Base-by-base conservation (phyloP, 1,140 invertebrate species). In the Dufourea novaeangliae region DNA sequence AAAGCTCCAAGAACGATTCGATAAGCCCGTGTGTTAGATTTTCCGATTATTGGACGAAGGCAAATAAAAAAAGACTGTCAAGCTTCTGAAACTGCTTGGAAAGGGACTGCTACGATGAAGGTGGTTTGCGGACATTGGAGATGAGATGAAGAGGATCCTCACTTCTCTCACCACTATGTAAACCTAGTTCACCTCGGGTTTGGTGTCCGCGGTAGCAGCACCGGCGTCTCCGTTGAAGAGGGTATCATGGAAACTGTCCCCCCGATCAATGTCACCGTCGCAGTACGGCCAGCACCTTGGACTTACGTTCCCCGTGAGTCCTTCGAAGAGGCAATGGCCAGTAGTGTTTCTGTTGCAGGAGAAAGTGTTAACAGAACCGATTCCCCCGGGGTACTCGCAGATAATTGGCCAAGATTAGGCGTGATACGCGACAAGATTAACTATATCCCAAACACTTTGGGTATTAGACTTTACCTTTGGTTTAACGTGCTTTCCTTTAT, bases 201-300 rank as follows among this genome's bases (percentile, higher is more conserved):
- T 44, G 39, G 61, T 77, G 62, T 69, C 52, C 79, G 27, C 39
- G 17, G 44, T 6, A 73, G 59, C 61, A 39, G n/a, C 56, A 20
- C 39, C 27, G 37, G 17, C 44, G 14, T 52, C 80, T 77, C 61
- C 22, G 27, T 81, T 70, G 79, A 50, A 69, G 59, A 62, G 56
- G 68, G 64, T 83, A 77, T 83, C 76, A 74, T 75, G 63, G 50
- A 69, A 41, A 14, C 41, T 56, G 61, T 29, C 59, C 56, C 56
- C 73, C 68, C 80, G 82, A 84, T 84, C 80, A 83, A 83, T 84
- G 80, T 69, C 72, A 78, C 68, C 67, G 59, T 78, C 66, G 32
- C 56, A 14, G 7, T 44, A 34, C 56, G 14, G 56, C 77, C 77
- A 50, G 54, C 63, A 59, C 29, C 29, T 17, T 4, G 22, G 67